Base-by-base conservation (phyloP, 1,140 invertebrate species). In the Holotrichia oblita region DNA sequence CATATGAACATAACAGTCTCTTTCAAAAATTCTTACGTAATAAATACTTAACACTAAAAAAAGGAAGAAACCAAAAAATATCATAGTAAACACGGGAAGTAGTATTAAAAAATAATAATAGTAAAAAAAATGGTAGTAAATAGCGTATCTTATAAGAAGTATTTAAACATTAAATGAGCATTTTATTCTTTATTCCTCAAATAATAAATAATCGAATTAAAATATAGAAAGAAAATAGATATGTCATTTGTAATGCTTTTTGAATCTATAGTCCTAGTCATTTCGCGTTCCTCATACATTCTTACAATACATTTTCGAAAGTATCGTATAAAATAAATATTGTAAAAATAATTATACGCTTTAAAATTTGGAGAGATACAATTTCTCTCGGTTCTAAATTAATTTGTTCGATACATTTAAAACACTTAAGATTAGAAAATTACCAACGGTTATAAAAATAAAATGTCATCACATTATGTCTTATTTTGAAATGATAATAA, bases 191-290 rank as follows among this genome's bases (percentile, higher is more conserved):
- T 55, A 17, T 17, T 55, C 48, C 6, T 55, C 17, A 55, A 55
- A 17, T 55, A 17, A 55, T 55, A 55, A 55, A 55, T 17, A 34
- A 34, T 34, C 27, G 4, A 34, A 34, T 34, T 34, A 34, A 34
- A 34, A 34, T 34, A 34, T 34, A 4, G 6, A 17, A 17, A 55
- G n/a, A n/a, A n/a, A n/a, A n/a, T n/a, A 55, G 48, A 55, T 55
- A 55, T 55, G 48, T 55, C 48, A 55, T 55, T 34, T 55, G 17
- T 55, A 55, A 55, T 55, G 48, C 48, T 55, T 55, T 55, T 55
- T 14, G 14, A n/a, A 7, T 55, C 17, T 55, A 55, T 17, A 14
- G 6, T 6, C n/a, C 17, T n/a, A 17, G 6, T 55, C 48, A 6
- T 55, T 17, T 55, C 48, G 17, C 6, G 14, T 6, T 17, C 14